Percentiles rank a stretch among this genome's conserved stretches.
Evolutionary conservation across 2,797 vertebrate genomes (phyloP).

Genomic region (Tapirus indicus): DNA sequence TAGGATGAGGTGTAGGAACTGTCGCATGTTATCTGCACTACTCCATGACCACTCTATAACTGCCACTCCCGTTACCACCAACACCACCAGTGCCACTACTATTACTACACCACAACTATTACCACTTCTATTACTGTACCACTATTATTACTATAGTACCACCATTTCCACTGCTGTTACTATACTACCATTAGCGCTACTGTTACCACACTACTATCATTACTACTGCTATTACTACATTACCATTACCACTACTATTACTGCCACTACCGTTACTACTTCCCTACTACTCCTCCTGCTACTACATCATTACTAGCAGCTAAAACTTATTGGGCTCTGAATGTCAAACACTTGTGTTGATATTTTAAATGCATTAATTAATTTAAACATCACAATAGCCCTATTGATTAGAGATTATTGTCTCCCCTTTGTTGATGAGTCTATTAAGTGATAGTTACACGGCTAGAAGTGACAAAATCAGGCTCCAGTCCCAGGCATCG

Average conservation of each 20-base stretch:
- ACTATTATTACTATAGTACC: too few relatives aligned
- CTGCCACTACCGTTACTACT: background rate
- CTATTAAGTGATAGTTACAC: background rate
- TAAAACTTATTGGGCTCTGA: background rate
- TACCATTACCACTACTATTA: rapidly evolving
- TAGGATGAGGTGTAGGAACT: constrained; percentile 18
- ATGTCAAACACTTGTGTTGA: background rate
- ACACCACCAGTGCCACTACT: background rate
- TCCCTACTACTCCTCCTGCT: too few relatives aligned
- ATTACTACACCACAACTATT: background rate
- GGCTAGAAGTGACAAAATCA: background rate
- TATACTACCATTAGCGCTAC: too few relatives aligned
- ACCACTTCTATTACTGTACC: background rate
- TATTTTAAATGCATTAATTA: background rate
- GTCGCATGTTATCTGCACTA: background rate
- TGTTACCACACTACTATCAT: too few relatives aligned
- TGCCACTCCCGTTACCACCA: background rate
- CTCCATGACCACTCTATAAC: background rate
- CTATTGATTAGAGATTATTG: background rate
- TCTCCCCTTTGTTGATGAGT: background rate
- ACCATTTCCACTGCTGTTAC: background rate
- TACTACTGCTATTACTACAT: rapidly evolving
- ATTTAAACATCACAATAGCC: background rate
- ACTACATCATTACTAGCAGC: background rate
- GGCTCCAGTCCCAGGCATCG: background rate